These are phyloP conservation scores for Poeciliopsis presidionis DNA, from an alignment of 2,797 vertebrate species.

Conservation along the genomic window DNA sequence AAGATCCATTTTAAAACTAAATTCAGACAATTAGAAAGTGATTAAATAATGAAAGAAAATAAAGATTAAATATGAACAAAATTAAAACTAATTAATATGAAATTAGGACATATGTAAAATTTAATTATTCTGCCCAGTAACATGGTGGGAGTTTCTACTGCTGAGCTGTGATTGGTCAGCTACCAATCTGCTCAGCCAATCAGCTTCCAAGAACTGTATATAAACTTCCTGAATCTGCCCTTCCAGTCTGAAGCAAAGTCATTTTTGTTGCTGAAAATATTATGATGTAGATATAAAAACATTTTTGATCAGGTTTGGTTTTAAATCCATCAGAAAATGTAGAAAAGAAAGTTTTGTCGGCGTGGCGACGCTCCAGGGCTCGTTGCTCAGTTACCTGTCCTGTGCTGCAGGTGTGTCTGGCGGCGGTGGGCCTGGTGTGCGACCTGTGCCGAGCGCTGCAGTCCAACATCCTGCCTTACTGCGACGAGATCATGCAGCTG, in stretches of 20 bases:
- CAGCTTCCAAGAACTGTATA: neutral
- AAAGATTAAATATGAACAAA: too few species aligned
- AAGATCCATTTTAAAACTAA: too few species aligned
- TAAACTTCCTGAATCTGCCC: neutral
- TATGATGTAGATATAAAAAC: neutral
- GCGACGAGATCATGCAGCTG: slow-evolving; percentile 98
- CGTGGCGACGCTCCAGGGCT: neutral
- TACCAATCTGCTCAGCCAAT: neutral
- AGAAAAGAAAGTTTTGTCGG: neutral
- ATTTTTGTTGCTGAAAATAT: neutral
- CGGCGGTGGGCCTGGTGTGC: slow-evolving; percentile 94
- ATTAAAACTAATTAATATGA: too few species aligned
- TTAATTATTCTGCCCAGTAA: neutral
- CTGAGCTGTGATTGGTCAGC: neutral
- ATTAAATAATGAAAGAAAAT: too few species aligned
- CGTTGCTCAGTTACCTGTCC: neutral
- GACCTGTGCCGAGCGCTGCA: slow-evolving; percentile 94
- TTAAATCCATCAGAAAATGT: too few species aligned
- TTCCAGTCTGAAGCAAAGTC: neutral
- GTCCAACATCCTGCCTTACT: slow-evolving; percentile 95
- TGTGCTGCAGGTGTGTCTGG: slow-evolving; percentile 90
- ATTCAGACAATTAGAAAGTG: too few species aligned
- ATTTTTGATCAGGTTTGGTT: too few species aligned
- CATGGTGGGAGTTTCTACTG: too few species aligned
- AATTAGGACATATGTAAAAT: too few species aligned